phyloP scores from a whole-genome alignment of 2,888 invertebrate species.

The Scaptomyza caliginosa region DNA sequence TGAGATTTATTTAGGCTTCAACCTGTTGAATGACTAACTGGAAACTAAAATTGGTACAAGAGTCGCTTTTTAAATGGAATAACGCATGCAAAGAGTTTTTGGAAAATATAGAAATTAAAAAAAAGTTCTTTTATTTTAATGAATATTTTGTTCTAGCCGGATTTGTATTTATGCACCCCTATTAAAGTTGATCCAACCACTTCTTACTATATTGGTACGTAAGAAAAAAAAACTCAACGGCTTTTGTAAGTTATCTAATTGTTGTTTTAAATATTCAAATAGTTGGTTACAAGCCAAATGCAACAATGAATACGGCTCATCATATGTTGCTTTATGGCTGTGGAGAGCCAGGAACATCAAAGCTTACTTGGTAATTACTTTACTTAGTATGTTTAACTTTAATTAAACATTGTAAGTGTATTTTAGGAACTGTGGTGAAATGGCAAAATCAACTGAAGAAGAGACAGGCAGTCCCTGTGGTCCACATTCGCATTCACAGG shows the following conservation, averaged over 20 bases:
- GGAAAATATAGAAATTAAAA: no score
- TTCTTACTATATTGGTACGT: conserved; percentile 92
- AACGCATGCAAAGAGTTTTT: no score
- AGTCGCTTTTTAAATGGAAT: neutral
- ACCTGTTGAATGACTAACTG: neutral
- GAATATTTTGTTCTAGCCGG: conserved; percentile 87
- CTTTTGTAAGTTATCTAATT: neutral
- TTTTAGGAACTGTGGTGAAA: conserved; percentile 96
- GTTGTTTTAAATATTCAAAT: conserved; percentile 81
- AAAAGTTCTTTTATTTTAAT: no score
- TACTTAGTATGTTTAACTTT: neutral
- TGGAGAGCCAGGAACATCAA: conserved; percentile 85
- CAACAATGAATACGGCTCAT: conserved; percentile 95
- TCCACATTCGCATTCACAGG: conserved; percentile 87
- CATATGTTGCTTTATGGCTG: conserved; percentile 98
- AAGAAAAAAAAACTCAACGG: neutral
- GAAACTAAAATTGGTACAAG: no score
- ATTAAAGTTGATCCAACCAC: conserved; percentile 91
- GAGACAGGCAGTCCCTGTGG: conserved; percentile 90
- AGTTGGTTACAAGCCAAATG: conserved; percentile 96
- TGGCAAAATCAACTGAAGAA: conserved; percentile 87
- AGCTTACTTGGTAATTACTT: conserved; percentile 88
- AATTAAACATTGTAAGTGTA: neutral
- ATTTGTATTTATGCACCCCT: conserved; percentile 95
- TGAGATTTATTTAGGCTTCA: no score